Conservation (phyloP, 1,140 invertebrate species). For the Dendrolimus kikuchii region DNA sequence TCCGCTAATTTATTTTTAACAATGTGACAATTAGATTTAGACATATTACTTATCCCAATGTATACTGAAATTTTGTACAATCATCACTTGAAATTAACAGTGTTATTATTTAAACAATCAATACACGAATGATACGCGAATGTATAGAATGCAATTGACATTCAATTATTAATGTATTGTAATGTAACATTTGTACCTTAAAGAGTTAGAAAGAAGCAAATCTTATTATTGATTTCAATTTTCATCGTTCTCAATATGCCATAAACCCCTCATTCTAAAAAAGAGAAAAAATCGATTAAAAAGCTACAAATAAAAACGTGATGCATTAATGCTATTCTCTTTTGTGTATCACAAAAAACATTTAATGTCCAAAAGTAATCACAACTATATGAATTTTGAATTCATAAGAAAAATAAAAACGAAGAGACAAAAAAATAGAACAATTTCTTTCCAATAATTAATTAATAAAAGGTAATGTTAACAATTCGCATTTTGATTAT, state of each 20-base stretch:
- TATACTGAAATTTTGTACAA: conserved; percentile 40
- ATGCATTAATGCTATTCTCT: conserved; percentile 64
- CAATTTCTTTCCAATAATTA: conserved; percentile 44
- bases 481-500: conserved; percentile 53
- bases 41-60: conserved; percentile 35
- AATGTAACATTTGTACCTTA: conserved; percentile 57
- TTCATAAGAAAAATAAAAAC: conserved; percentile 60
- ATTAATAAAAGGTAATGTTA: conserved; percentile 61
- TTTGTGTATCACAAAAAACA: conserved; percentile 70
- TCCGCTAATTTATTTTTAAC: conserved; percentile 54
- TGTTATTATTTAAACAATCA: conserved; percentile 16
- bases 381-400: conserved; percentile 69
- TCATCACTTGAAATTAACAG: conserved; percentile 20
- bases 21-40: conserved; percentile 56
- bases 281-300: conserved; percentile 37
- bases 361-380: conserved; percentile 71
- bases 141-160: conserved; percentile 36
- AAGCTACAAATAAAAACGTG: conserved; percentile 44
- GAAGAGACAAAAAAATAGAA: conserved; percentile 57
- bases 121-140: conserved; percentile 12
- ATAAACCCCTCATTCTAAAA: conserved; percentile 29
- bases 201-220: conserved; percentile 37
- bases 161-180: conserved; percentile 25
- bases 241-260: conserved; percentile 29
- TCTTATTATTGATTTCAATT: conserved; percentile 27